phyloP scores from a whole-genome alignment of 2,888 invertebrate genomes.

The Orchesellides sinensis region DNA sequence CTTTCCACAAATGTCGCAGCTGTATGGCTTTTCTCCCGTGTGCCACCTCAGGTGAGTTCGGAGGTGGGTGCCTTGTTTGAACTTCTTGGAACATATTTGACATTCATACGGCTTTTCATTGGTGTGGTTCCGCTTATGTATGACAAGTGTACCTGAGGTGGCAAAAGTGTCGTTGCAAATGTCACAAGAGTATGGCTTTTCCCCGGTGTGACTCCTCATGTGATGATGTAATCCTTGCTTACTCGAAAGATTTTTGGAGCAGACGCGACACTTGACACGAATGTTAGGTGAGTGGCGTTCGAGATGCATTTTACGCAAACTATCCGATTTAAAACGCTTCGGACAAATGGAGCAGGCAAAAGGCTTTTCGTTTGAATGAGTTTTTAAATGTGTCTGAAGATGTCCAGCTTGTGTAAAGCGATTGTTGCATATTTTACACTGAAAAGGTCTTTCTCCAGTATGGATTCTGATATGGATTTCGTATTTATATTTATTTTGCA shows the following conservation, averaged over 20 bases:
- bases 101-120: neutral
- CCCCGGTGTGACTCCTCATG: neutral
- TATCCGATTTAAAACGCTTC: neutral
- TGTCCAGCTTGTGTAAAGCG: no score
- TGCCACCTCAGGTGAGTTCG: neutral
- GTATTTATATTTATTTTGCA: no score
- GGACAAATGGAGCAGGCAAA: neutral
- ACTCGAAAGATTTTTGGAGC: neutral
- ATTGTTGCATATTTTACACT: no score
- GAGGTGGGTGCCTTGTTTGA: neutral
- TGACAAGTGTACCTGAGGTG: neutral
- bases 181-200: neutral
- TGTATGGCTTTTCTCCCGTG: neutral
- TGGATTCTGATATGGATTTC: no score
- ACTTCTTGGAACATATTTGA: neutral
- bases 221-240: neutral
- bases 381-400: no score
- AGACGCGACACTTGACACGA: neutral
- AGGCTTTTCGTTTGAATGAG: neutral
- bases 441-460: no score
- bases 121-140: neutral
- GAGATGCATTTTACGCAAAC: neutral
- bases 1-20: neutral
- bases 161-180: neutral
- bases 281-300: no score